Percentiles rank a stretch among this genome's conserved stretches.
Conservation (phyloP, 2,797 vertebrate species). For the Myotis pilosus region DNA sequence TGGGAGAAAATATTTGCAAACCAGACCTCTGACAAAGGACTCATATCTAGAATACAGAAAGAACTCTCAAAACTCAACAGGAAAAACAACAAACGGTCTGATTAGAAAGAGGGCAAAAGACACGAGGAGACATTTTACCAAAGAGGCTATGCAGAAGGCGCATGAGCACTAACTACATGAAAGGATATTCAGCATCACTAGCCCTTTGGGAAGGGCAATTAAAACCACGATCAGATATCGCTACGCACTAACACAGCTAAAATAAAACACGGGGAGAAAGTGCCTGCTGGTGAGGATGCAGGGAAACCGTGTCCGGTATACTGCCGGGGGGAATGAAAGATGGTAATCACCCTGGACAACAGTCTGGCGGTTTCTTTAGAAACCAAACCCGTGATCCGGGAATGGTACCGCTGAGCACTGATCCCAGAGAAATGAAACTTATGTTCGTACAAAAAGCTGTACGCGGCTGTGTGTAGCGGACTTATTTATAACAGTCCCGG, state of each 20-base stretch:
- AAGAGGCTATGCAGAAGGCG: background rate
- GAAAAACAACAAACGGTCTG: background rate
- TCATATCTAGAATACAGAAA: background rate
- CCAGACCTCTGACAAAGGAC: background rate
- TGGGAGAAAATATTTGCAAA: background rate
- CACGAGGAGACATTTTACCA: background rate
- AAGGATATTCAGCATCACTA: background rate
- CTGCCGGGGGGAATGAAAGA: background rate
- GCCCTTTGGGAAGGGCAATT: background rate
- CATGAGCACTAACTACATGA: background rate
- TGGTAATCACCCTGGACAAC: background rate
- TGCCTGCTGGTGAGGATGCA: background rate
- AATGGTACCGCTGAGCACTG: background rate
- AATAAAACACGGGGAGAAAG: background rate
- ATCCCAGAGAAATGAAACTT: background rate
- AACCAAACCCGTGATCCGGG: background rate
- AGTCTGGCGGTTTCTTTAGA: background rate
- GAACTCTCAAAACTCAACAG: background rate
- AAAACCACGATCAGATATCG: background rate
- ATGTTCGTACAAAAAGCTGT: background rate
- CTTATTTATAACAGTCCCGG: background rate
- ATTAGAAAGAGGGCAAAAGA: background rate
- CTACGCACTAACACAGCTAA: background rate
- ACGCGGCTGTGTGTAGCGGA: background rate
- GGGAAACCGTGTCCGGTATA: background rate